A percentile compares a stretch with the other conserved stretches of the same genome.
phyloP scores from a whole-genome alignment of 2,113 vertebrate species.

The Collichthys lucidus region DNA sequence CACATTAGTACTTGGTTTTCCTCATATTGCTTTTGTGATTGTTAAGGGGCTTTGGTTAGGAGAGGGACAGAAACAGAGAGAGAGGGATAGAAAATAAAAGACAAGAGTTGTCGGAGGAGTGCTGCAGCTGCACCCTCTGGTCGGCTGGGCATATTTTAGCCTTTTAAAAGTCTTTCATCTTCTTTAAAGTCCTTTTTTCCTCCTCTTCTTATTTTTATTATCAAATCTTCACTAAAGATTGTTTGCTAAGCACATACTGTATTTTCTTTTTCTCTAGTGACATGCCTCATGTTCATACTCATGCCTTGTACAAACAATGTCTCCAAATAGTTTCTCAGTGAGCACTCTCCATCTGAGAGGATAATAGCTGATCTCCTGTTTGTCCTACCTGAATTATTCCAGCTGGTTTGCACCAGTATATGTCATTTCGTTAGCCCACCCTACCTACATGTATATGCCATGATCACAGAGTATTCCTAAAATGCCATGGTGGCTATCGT shows the following conservation, averaged over 20 bases:
- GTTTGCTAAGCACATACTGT: neutral
- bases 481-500: conserved; percentile 28
- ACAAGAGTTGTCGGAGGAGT: conserved; percentile 8
- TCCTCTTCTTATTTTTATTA: neutral
- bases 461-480: conserved; percentile 36
- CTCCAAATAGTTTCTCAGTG: neutral
- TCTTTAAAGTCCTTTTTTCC: too few relatives aligned
- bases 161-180: neutral
- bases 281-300: neutral
- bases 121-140: neutral
- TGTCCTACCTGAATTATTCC: conserved; percentile 10
- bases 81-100: conserved; percentile 18
- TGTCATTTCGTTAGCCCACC: conserved; percentile 34
- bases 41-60: conserved; percentile 47
- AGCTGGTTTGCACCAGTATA: conserved; percentile 24
- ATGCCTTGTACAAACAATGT: neutral
- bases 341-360: neutral
- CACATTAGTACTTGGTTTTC: conserved; percentile 49
- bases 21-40: conserved; percentile 57
- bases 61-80: conserved; percentile 22
- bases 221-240: neutral
- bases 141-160: neutral
- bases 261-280: neutral
- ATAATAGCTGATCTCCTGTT: neutral
- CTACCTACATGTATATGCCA: conserved; percentile 39